Conservation (phyloP, 2,113 vertebrate genomes). For the Myrmophylax atrothorax region DNA sequence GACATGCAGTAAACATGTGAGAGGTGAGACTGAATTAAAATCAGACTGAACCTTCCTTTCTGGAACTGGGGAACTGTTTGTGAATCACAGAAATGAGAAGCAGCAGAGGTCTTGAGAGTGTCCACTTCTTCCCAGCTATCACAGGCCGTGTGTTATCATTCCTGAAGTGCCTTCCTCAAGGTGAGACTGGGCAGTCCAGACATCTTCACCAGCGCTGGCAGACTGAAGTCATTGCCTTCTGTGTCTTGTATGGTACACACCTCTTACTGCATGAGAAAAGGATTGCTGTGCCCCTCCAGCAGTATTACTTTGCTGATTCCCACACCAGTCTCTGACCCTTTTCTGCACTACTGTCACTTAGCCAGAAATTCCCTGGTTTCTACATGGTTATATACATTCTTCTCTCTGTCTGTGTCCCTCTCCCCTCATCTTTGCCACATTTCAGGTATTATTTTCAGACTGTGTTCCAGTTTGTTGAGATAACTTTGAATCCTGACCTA, state of each 20-base stretch:
- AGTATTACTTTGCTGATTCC: neutral
- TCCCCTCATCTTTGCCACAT: neutral
- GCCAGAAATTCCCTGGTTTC: neutral
- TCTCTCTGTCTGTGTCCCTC: neutral
- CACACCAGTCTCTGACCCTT: neutral
- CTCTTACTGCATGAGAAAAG: neutral
- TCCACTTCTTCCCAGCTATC: neutral
- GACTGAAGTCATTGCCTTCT: neutral
- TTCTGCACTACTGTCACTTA: neutral
- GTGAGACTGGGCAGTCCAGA: neutral
- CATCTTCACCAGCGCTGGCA: neutral
- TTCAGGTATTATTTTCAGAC: neutral
- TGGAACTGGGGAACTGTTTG: neutral
- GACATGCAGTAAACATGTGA: neutral
- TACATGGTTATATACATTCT: neutral
- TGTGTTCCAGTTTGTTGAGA: neutral
- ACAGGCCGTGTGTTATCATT: neutral
- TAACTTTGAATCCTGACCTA: neutral
- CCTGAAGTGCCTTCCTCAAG: neutral
- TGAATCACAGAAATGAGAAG: neutral
- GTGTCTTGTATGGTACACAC: neutral
- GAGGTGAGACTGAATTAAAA: neutral
- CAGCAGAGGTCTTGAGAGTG: neutral
- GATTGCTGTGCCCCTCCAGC: neutral
- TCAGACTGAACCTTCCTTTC: neutral